Evolutionary conservation across 2,797 vertebrate genomes (phyloP), one percentile per base, ranked within the genome.

Genomic region (Dendrocincla fuliginosa): DNA sequence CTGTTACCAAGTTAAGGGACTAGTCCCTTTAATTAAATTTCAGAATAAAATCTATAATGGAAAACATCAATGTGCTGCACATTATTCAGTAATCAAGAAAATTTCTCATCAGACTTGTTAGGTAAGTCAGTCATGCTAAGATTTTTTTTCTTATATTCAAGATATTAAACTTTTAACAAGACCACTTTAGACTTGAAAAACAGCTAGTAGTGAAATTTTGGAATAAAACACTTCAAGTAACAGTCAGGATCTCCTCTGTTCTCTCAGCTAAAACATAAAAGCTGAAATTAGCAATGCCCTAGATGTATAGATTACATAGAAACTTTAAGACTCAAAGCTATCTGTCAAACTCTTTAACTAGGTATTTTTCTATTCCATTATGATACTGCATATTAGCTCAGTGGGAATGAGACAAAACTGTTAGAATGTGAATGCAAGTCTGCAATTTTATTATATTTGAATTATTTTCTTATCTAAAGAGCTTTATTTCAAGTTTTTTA

Each of bases 281-380:
- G 0, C 74, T 1, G 2, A 71, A 80, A 90, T 6, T 8, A 74
- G 0, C 16, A 13, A 44, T 56, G 16, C 0, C 3, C 16, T 71
- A 11, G 6, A 56, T 53, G 3, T 28, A 64, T 2, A 64, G 20
- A 60, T 70, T 65, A 44, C 13, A 16, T 5, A 59, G 41, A 44
- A 60, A 41, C 12, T 70, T 77, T 37, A 83, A 89, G 18, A 37
- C 80, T 77, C 28, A 47, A 55, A 74, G 63, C 12, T 41, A 22
- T 84, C 53, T 63, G 16, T 33, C 16, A 87, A 76, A 89, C 1
- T 47, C 10, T 74, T 81, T 73, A 44, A 49, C 3, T 14, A 46
- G 5, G 10, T 47, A n/a, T 11, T 74, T 39, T 25, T 82, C 30
- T 57, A 16, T 71, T 81, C 70, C 9, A 28, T 46, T 5, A 49